Evolutionary conservation across 2,888 invertebrate species (phyloP).

Genomic region (Mythimna loreyi): DNA sequence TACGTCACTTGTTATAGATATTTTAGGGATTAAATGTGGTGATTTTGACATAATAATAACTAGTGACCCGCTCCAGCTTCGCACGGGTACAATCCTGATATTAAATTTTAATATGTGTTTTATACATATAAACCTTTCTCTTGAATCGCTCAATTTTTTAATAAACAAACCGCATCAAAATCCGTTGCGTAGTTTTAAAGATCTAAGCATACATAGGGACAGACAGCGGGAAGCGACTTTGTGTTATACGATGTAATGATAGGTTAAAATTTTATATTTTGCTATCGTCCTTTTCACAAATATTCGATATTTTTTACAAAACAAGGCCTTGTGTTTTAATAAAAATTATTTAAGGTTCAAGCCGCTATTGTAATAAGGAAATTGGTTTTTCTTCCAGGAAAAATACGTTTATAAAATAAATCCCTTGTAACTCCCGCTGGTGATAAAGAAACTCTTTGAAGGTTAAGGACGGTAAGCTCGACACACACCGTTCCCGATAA

Average conservation of each 20-base stretch:
- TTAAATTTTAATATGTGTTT: too few species aligned
- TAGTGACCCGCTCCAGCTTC: too few species aligned
- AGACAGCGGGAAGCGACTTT: too few species aligned
- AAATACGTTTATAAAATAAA: slow-evolving; percentile 37
- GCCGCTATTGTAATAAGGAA: slow-evolving; percentile 24
- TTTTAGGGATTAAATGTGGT: slow-evolving; percentile 6
- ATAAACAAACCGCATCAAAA: too few species aligned
- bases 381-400: slow-evolving; percentile 41
- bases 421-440: neutral
- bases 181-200: too few species aligned
- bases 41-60: too few species aligned
- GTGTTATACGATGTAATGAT: too few species aligned
- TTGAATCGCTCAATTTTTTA: too few species aligned
- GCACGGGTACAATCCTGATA: too few species aligned
- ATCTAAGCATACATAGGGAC: too few species aligned
- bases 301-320: neutral
- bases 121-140: too few species aligned
- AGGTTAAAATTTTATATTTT: slow-evolving; percentile 17
- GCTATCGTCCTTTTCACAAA: neutral
- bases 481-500: slow-evolving; percentile 31
- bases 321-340: neutral
- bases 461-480: slow-evolving; percentile 36
- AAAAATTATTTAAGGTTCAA: slow-evolving; percentile 20
- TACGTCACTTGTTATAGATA: slow-evolving; percentile 38
- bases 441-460: slow-evolving; percentile 29